These are phyloP conservation scores for Halictus ligatus DNA, from an alignment of 2,888 invertebrate genomes.

Conservation along the genomic window DNA sequence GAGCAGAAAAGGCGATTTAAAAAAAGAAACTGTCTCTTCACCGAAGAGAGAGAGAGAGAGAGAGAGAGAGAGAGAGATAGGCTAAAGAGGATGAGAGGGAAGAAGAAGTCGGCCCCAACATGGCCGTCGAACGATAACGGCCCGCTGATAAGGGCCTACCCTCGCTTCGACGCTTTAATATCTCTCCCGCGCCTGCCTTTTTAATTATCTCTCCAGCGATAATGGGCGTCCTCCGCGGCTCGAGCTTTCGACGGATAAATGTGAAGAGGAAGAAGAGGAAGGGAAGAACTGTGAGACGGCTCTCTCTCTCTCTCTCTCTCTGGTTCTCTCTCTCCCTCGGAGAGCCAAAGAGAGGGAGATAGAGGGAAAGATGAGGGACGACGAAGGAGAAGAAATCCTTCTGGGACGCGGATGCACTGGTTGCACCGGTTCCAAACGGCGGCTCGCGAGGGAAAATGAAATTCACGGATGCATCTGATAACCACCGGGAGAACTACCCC, in stretches of 20 bases:
- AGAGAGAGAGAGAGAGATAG: slow-evolving; percentile 17
- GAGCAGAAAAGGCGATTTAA: slow-evolving; percentile 10
- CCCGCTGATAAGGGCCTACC: slow-evolving; percentile 79
- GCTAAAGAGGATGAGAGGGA: slow-evolving; percentile 19
- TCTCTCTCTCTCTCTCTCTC: not conserved
- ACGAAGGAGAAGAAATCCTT: slow-evolving; percentile 60
- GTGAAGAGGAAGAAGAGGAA: slow-evolving; percentile 62
- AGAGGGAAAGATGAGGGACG: not conserved
- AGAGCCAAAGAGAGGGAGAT: not conserved
- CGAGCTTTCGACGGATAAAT: slow-evolving; percentile 75
- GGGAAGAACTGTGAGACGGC: slow-evolving; percentile 27
- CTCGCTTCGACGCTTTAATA: slow-evolving; percentile 73
- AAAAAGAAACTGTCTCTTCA: not conserved
- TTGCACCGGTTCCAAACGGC: not conserved
- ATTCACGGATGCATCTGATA: slow-evolving; percentile 55
- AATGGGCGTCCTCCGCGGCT: slow-evolving; percentile 76
- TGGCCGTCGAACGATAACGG: slow-evolving; percentile 78
- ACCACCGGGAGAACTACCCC: slow-evolving; percentile 29
- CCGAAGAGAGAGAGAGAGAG: slow-evolving; percentile 24
- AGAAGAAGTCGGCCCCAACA: slow-evolving; percentile 66
- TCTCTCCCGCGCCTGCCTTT: slow-evolving; percentile 77
- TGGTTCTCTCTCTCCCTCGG: not conserved
- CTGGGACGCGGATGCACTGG: slow-evolving; percentile 38
- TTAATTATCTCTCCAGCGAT: slow-evolving; percentile 81
- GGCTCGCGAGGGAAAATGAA: slow-evolving; percentile 55